Percentiles rank a stretch among this genome's conserved stretches.
Evolutionary conservation across 2,888 invertebrate genomes (phyloP).

Genomic region (Anthophora plumipes): DNA sequence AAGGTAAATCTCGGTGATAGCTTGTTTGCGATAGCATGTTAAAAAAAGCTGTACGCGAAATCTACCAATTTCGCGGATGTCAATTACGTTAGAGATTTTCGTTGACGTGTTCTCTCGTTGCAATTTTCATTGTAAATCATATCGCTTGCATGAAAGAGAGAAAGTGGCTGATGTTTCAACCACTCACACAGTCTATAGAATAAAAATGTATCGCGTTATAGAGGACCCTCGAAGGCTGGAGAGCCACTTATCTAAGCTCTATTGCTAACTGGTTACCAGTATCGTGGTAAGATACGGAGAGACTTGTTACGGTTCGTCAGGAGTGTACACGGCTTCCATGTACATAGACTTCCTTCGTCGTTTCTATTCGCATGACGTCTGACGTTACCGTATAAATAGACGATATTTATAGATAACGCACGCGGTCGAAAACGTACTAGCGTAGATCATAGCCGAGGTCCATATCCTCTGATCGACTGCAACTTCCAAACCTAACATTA

Average conservation of each 20-base stretch:
- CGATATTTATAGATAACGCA: conserved; percentile 65
- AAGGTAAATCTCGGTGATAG: no score
- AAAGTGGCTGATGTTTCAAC: background rate
- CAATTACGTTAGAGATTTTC: conserved; percentile 21
- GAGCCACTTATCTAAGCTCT: conserved; percentile 46
- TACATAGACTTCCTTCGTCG: conserved; percentile 26
- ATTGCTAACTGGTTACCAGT: conserved; percentile 39
- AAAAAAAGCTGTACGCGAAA: background rate
- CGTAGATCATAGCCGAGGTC: conserved; percentile 56
- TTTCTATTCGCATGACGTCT: conserved; percentile 52
- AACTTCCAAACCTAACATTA: conserved; percentile 21
- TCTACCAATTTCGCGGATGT: conserved; percentile 36
- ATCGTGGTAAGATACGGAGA: conserved; percentile 28
- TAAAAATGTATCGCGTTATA: background rate
- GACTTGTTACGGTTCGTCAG: conserved; percentile 23
- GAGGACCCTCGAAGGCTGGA: conserved; percentile 38
- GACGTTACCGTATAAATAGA: conserved; percentile 71
- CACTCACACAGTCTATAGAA: background rate
- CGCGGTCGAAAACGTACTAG: conserved; percentile 46
- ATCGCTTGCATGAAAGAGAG: background rate
- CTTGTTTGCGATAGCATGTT: no score
- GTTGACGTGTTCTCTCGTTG: conserved; percentile 11
- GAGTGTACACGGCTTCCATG: conserved; percentile 9
- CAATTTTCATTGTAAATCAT: conserved; percentile 6
- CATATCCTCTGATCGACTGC: conserved; percentile 53